These are phyloP conservation scores for Riparia riparia DNA, from an alignment of 2,113 vertebrate species.

Conservation along the genomic window DNA sequence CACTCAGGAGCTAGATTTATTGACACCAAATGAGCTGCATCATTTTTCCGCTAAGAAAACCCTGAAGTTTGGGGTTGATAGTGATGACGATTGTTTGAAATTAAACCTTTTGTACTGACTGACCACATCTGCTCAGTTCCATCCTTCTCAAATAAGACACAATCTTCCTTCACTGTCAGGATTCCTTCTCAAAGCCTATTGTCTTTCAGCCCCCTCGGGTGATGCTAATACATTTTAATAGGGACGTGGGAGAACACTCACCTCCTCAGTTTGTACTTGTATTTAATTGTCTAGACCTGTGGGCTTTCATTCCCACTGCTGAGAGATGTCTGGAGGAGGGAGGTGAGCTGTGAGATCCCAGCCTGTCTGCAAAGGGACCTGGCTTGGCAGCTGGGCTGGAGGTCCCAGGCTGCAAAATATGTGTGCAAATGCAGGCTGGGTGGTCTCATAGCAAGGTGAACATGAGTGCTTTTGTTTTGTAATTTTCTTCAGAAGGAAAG, in stretches of 20 bases:
- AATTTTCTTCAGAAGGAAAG: background rate
- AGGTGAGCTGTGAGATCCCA: background rate
- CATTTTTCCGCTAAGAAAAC: slow-evolving; percentile 27
- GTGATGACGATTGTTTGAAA: slow-evolving; percentile 9
- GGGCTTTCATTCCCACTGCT: background rate
- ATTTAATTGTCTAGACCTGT: background rate
- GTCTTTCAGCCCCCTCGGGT: background rate
- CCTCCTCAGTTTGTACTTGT: background rate
- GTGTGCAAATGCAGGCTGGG: background rate
- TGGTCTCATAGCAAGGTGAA: background rate
- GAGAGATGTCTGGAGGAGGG: background rate
- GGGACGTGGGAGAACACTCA: background rate
- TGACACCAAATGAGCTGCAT: background rate
- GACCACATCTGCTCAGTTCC: background rate
- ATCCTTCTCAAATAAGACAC: background rate
- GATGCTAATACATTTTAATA: slow-evolving; percentile 20
- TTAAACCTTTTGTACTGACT: background rate
- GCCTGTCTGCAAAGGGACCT: background rate
- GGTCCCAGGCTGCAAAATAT: background rate
- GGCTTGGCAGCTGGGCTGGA: background rate
- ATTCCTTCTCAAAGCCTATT: background rate
- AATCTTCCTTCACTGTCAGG: background rate
- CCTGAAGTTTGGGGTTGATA: background rate
- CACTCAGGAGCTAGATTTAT: slow-evolving; percentile 10
- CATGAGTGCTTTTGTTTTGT: background rate